Evolutionary conservation across 2,888 invertebrate species (phyloP).

Genomic region (Parascotia fuliginaria): DNA sequence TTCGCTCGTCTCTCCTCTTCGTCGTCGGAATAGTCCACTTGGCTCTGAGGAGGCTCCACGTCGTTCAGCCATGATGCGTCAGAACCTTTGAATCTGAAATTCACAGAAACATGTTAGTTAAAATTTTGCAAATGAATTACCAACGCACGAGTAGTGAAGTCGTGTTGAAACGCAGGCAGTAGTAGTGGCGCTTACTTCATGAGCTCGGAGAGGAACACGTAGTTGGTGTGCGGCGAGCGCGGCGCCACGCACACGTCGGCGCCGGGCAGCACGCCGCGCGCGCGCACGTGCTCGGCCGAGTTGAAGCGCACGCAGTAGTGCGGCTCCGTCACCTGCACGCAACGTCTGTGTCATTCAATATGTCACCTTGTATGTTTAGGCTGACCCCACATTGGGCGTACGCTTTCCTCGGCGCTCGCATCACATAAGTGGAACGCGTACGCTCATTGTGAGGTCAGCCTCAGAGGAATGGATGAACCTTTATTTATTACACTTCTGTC

Average conservation of each 20-base stretch:
- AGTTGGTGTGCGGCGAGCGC: constrained; percentile 89
- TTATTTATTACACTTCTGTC: too few species aligned
- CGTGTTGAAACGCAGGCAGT: too few species aligned
- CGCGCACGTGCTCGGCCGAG: constrained; percentile 89
- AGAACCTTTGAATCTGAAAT: constrained; percentile 90
- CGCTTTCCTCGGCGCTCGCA: too few species aligned
- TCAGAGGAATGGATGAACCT: too few species aligned
- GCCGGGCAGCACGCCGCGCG: constrained; percentile 88
- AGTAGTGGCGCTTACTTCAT: constrained; percentile 88
- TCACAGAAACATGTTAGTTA: background rate
- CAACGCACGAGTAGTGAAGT: too few species aligned
- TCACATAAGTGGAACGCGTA: too few species aligned
- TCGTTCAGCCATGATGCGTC: constrained; percentile 96
- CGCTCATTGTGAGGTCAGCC: too few species aligned
- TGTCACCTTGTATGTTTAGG: too few species aligned
- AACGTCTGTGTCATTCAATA: constrained; percentile 3
- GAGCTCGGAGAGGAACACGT: constrained; percentile 90
- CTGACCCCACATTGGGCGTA: too few species aligned
- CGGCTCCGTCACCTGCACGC: constrained; percentile 89
- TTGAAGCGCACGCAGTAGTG: constrained; percentile 97
- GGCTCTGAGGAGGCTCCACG: constrained; percentile 91
- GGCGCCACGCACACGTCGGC: constrained; percentile 94
- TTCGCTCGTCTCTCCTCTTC: constrained; percentile 90
- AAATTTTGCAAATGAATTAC: background rate
- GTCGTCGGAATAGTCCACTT: constrained; percentile 94